Evolutionary conservation across 1,140 invertebrate species (phyloP), one percentile per base, ranked within the genome.

Genomic region (Hypothenemus hampei): DNA sequence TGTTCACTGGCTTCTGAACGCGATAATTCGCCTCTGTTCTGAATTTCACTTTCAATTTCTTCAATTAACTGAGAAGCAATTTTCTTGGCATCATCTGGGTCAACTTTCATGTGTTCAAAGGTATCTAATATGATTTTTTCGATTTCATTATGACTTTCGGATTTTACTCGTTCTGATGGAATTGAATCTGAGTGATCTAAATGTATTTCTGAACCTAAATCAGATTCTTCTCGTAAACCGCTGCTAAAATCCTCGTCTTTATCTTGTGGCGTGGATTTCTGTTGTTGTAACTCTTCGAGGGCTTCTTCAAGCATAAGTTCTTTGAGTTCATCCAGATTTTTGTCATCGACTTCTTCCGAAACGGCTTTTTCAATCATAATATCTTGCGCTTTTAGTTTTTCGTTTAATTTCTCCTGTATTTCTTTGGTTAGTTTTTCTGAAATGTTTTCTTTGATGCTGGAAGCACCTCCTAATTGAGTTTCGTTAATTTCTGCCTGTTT

Each of bases 21-120:
- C 3, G n/a, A 50, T n/a, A 51, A 26, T 23, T 50, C 47, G 1
- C 47, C 24, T 31, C 72, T 60, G 64, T 72, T 73, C 29, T 72
- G 64, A 15, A 79, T 69, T 66, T 78, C 75, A 6, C 57, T 63
- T 68, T 79, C 78, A 31, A 79, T 78, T 63, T 78, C 72, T 50
- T 75, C 73, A 8, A 80, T 69, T 48, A 80, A 66, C 60, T 74
- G 72, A 51, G 73, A 68, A 0, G 78, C 77, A 29, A 79, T 73
- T 39, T 65, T 66, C 48, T 68, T 63, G 4, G 75, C 75, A 61
- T 77, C 75, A 44, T 68, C 78, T 69, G 66, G 77, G 73, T 65
- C 77, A 71, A 69, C 79, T 74, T 75, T 79, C 59, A 70, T 68
- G 24, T 70, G 65, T 16, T 70, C 62, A n/a, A 72, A 62, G 54